A percentile compares a stretch with the other conserved stretches of the same genome.
These are phyloP conservation scores for Glossophaga mutica DNA, from an alignment of 2,797 vertebrate genomes.

Conservation along the genomic window DNA sequence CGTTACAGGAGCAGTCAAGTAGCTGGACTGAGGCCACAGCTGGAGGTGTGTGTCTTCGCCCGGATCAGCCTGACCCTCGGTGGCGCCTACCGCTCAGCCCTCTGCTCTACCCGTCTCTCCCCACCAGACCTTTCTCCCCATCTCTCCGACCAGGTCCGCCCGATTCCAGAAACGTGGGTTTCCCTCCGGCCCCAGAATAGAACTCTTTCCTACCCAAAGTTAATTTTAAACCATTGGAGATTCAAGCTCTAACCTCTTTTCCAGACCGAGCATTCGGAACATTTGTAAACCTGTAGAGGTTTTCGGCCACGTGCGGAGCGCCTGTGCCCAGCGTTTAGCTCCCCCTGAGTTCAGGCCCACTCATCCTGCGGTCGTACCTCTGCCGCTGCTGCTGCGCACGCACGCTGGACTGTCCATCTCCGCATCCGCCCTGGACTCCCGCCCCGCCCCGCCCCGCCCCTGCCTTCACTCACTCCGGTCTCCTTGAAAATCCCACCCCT, in stretches of 20 bases:
- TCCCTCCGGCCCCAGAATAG: fast-evolving
- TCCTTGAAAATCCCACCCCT: fast-evolving
- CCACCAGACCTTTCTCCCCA: fast-evolving
- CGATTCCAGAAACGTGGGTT: not conserved
- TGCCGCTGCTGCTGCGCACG: fast-evolving
- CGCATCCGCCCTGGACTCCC: fast-evolving
- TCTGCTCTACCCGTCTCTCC: fast-evolving
- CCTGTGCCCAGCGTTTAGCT: fast-evolving
- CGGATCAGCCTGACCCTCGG: fast-evolving
- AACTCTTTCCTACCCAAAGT: not conserved
- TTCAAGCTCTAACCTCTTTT: not conserved
- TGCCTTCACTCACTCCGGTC: not conserved
- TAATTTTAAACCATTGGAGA: not conserved
- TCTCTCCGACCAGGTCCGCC: fast-evolving
- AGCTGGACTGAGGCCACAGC: not conserved
- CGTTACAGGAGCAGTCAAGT: not conserved
- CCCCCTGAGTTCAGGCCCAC: fast-evolving
- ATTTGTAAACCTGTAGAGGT: not conserved
- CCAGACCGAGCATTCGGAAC: not conserved
- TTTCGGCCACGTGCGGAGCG: fast-evolving
- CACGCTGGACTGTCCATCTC: not conserved
- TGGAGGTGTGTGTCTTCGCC: fast-evolving
- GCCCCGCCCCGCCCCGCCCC: fast-evolving
- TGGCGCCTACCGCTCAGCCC: fast-evolving
- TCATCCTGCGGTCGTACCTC: fast-evolving